Percentiles rank a stretch among this genome's conserved stretches.
Evolutionary conservation across 2,113 vertebrate genomes (phyloP).

Genomic region (Calypte anna): DNA sequence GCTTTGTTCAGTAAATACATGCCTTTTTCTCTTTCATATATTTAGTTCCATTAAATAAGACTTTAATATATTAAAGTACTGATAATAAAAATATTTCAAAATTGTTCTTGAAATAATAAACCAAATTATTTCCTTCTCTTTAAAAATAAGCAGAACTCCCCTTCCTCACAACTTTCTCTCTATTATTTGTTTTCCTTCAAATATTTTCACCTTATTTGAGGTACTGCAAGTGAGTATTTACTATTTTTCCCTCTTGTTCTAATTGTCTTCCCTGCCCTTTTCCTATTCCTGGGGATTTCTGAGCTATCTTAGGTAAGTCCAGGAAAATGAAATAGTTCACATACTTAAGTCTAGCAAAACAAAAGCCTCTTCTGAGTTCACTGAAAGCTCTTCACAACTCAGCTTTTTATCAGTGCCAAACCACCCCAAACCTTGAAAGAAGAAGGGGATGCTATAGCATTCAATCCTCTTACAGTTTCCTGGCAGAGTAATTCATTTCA

Average conservation of each 20-base stretch:
- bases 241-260: background rate
- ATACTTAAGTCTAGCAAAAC: background rate
- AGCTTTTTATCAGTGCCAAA: background rate
- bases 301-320: background rate
- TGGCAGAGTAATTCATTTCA: conserved; percentile 20
- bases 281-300: background rate
- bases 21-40: background rate
- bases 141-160: background rate
- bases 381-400: background rate
- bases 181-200: conserved; percentile 11
- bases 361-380: conserved; percentile 4
- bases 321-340: background rate
- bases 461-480: background rate
- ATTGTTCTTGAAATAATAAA: background rate
- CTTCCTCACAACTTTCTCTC: background rate
- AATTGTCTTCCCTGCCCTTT: background rate
- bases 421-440: conserved; percentile 5
- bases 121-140: background rate
- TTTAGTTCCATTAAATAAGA: background rate
- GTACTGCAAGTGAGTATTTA: background rate
- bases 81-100: background rate
- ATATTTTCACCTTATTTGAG: conserved; percentile 43
- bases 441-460: background rate
- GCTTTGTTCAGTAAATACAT: background rate
- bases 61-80: background rate